These are phyloP conservation scores for Buphagus erythrorhynchus DNA, from an alignment of 2,797 vertebrate genomes.

Conservation along the genomic window DNA sequence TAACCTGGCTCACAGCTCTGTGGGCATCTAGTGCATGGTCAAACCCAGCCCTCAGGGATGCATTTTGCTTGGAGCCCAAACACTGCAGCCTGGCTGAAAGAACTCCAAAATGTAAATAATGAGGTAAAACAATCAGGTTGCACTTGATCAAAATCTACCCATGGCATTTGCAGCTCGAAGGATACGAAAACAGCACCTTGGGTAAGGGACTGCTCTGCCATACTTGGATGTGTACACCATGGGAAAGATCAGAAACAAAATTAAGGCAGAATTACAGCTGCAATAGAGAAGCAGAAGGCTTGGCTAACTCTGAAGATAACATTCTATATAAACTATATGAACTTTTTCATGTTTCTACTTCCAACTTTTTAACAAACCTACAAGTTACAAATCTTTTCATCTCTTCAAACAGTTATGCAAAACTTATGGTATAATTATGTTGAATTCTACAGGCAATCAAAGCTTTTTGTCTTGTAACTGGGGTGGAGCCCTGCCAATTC, in stretches of 20 bases:
- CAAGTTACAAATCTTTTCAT: slow-evolving; percentile 42
- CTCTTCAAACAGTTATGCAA: slow-evolving; percentile 56
- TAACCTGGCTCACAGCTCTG: not conserved
- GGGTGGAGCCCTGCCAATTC: not conserved
- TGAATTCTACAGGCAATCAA: slow-evolving; percentile 21
- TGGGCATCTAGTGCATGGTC: not conserved
- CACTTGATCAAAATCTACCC: slow-evolving; percentile 10
- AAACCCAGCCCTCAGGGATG: not conserved
- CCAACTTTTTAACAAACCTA: slow-evolving; percentile 14
- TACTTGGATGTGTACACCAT: not conserved
- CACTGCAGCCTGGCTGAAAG: not conserved
- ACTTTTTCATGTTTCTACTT: not conserved
- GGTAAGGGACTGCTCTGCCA: not conserved
- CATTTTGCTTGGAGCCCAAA: not conserved
- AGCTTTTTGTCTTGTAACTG: slow-evolving; percentile 43
- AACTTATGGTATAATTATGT: slow-evolving; percentile 1
- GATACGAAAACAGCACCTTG: slow-evolving; percentile 31
- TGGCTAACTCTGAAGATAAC: not conserved
- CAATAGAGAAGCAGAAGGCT: not conserved
- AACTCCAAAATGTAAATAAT: slow-evolving; percentile 9
- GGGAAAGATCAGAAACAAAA: slow-evolving; percentile 55
- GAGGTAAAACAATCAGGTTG: slow-evolving; percentile 12
- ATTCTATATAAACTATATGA: not conserved
- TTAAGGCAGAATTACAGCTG: not conserved
- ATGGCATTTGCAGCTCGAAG: not conserved